These are phyloP conservation scores for Coenonympha arcania DNA, from an alignment of 2,888 invertebrate species.

Conservation along the genomic window DNA sequence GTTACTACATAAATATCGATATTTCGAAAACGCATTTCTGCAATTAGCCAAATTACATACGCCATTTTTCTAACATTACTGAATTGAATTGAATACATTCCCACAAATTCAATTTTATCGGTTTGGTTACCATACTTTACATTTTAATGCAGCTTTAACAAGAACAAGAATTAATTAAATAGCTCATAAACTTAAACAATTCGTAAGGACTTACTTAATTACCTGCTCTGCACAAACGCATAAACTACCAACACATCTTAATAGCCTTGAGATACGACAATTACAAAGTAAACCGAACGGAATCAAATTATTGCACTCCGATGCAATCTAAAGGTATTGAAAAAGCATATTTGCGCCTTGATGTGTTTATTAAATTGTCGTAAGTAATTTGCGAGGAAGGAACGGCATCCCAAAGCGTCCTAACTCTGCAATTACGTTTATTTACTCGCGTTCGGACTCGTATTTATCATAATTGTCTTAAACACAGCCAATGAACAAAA, in stretches of 20 bases:
- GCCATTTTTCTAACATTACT: too few species aligned
- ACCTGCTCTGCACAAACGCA: background rate
- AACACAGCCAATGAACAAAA: constrained; percentile 17
- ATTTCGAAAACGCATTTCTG: too few species aligned
- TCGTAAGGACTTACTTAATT: background rate
- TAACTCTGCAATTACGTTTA: too few species aligned
- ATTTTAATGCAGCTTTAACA: too few species aligned
- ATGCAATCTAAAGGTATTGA: constrained; percentile 61
- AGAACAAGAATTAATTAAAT: too few species aligned
- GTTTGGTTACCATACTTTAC: too few species aligned
- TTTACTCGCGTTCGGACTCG: constrained; percentile 7
- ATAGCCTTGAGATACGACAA: constrained; percentile 39
- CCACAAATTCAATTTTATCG: too few species aligned
- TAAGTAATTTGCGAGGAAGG: constrained; percentile 57
- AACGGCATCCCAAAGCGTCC: constrained; percentile 20
- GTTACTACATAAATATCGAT: too few species aligned
- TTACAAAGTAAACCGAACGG: constrained; percentile 47
- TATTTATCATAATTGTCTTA: constrained; percentile 27
- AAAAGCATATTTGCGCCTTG: constrained; percentile 58
- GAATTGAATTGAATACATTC: too few species aligned
- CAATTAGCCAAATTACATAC: too few species aligned
- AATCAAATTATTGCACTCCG: constrained; percentile 60
- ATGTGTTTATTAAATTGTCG: constrained; percentile 72
- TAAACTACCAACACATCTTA: background rate
- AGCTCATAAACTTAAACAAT: too few species aligned